Base-by-base conservation (phyloP, 2,797 vertebrate species). In the Chelonia mydas region DNA sequence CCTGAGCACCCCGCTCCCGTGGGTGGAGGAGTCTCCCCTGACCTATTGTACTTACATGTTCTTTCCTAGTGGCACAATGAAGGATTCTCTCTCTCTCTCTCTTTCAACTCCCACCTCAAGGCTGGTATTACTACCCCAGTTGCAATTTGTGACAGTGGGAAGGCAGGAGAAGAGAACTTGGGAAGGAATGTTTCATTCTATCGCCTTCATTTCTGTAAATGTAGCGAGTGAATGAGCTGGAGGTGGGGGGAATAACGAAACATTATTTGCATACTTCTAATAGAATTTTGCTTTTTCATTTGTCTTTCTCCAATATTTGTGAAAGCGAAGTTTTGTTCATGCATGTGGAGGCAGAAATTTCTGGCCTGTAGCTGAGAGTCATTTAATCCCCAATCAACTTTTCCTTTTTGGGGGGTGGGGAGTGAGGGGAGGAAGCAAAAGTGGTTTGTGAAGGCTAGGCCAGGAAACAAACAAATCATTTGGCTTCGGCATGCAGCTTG, bases 401-500 rank as follows among this genome's bases (percentile, higher is more conserved):
- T 41, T 37, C 19, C 5, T n/a, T 11, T 61, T 33, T 6, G 4
- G 5, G 17, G 19, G 8, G 8, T 2, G 15, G 59, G 33, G 5
- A 12, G n/a, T 19, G 17, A 21, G 57, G 31, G 96, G 79, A 25
- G 88, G 61, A 92, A 90, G 77, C 77, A 82, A 81, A 82, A 3
- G 57, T 41, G 49, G 11, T 65, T 96, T 90, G 65, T 81, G 92
- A 91, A 93, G 83, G 82, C 93, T 93, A 93, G 96, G 92, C 83
- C 81, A 90, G 80, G 79, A 96, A 93, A 90, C 16, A 90, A 95
- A 92, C 87, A 91, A 47, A 41, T 19, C 89, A 61, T 1, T 3
- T 86, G 82, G 83, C 92, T 90, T 83, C 92, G 87, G 54, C 41
- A 84, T 89, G 93, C 94, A 83, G 95, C 91, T 88, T 90, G 86